These are phyloP conservation scores for Xerus rutilus DNA, from an alignment of 2,797 vertebrate genomes.

Conservation along the genomic window DNA sequence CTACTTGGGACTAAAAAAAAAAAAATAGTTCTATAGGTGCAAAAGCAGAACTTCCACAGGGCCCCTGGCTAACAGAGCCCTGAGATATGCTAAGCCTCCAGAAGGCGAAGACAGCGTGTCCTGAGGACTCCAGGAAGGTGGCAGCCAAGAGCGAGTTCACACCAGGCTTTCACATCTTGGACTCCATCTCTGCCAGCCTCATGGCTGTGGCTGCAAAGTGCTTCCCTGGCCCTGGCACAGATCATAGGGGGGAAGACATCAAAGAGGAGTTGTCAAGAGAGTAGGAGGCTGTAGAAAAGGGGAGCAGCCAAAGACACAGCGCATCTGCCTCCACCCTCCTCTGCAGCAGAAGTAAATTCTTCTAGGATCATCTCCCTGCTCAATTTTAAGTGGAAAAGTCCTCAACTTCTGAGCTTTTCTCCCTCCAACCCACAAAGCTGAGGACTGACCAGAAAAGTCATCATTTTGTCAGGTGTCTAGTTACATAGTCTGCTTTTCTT, in stretches of 20 bases:
- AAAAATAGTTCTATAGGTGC: background rate
- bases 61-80: background rate
- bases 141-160: conserved; percentile 40
- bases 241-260: background rate
- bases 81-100: background rate
- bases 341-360: background rate
- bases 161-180: conserved; percentile 24
- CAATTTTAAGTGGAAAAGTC: background rate
- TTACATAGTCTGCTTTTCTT: background rate
- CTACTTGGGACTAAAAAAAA: background rate
- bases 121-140: background rate
- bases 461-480: background rate
- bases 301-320: background rate
- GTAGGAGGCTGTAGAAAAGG: background rate
- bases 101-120: conserved; percentile 29
- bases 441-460: background rate
- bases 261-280: background rate
- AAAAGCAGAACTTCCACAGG: background rate
- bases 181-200: background rate
- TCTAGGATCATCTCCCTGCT: background rate
- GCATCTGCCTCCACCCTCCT: background rate
- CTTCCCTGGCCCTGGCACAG: conserved; percentile 27
- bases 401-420: background rate
- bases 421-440: background rate
- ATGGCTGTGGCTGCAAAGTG: background rate